Evolutionary conservation across 64 coral and sea anemone species (phyloP).

Genomic region (Cladopsammia gracilis): DNA sequence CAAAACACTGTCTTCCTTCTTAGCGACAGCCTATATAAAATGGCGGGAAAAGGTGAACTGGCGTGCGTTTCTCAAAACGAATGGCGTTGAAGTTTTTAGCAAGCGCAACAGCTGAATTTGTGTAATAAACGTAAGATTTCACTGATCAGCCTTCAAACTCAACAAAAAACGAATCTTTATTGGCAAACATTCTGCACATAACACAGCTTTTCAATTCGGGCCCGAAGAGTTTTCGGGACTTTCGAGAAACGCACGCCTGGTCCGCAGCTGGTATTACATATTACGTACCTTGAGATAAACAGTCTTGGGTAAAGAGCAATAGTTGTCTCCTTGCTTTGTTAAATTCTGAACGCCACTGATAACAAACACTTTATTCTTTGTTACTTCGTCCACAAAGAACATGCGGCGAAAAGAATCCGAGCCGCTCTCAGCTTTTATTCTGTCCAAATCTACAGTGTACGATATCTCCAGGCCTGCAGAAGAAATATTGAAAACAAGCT

Average conservation of each 20-base stretch:
- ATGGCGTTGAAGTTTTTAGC: too few relatives aligned
- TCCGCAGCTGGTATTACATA: background rate
- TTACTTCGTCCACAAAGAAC: constrained; percentile 17
- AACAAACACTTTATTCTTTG: background rate
- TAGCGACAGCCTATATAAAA: too few relatives aligned
- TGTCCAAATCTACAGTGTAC: constrained; percentile 17
- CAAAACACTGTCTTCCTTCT: too few relatives aligned
- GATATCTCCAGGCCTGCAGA: constrained; percentile 34
- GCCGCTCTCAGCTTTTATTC: background rate
- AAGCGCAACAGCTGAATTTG: too few relatives aligned
- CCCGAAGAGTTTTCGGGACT: too few relatives aligned
- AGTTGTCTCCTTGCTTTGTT: constrained; percentile 10
- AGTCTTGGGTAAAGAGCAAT: constrained; percentile 23
- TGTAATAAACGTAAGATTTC: too few relatives aligned
- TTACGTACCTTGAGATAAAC: constrained; percentile 46
- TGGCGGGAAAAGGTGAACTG: too few relatives aligned
- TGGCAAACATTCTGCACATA: too few relatives aligned
- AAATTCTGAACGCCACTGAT: constrained; percentile 20
- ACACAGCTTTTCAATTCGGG: too few relatives aligned
- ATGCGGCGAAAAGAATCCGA: constrained; percentile 32
- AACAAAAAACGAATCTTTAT: background rate
- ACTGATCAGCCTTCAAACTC: background rate
- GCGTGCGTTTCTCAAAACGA: too few relatives aligned
- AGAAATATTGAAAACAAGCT: background rate
- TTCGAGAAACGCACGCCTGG: too few relatives aligned